Base-by-base conservation (phyloP, 1,140 invertebrate genomes). In the Leptinotarsa defecta region DNA sequence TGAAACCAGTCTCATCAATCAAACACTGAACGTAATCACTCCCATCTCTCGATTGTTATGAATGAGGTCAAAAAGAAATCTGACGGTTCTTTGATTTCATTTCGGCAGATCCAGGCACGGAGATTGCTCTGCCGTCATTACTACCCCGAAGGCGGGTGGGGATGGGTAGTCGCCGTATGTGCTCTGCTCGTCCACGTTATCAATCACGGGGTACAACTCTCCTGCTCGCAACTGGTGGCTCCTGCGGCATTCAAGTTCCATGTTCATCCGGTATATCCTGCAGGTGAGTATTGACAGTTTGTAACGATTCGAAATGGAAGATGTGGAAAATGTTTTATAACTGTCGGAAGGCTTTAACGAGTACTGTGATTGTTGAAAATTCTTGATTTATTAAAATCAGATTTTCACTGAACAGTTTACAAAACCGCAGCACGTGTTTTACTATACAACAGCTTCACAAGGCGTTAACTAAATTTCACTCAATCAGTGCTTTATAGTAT, bases 111-210 rank as follows among this genome's bases (percentile, higher is more conserved):
- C 19, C 83, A 84, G 76, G 83, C 83, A 15, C 72, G 83, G 11
- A 76, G 83, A 49, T 74, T 84, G 13, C 75, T 84, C 11, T 84
- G 83, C 70, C 80, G 91, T 13, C 92, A 94, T 81, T 93, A 93
- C 85, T 94, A 93, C 83, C 92, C 92, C 0, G 93, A 94, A 81
- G 93, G 92, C 1, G 93, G 93, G 3, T 95, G 93, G 93, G 94
- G 94, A 1, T 95, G 92, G 92, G 89, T 93, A 22, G 89, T 94
- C 6, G 87, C 91, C 0, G 86, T 86, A 0, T 92, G 91, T 19
- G 90, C 91, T 3, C 87, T 91, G 15, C 80, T 92, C 2, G 90
- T 91, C 15, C 90, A 92, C 73, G 83, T 92, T 11, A 85, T 93
- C 8, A 89, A 89, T 71, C 89, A 91, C 71, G 91, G 91, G 4